phyloP scores from a whole-genome alignment of 2,797 vertebrate species.

The Microcaecilia unicolor region DNA sequence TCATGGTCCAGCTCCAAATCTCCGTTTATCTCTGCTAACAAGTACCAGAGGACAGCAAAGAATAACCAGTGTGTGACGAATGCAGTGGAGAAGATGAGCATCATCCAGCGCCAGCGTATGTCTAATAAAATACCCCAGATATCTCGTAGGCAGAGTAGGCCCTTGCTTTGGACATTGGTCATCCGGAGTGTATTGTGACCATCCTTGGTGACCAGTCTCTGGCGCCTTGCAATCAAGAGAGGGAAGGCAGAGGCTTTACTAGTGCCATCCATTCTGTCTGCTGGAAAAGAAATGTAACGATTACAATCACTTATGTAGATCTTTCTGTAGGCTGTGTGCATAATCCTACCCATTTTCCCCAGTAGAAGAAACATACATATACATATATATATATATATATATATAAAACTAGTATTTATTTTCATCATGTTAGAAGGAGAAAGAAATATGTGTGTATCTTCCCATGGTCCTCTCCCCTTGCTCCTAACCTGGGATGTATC shows the following conservation, averaged over 20 bases:
- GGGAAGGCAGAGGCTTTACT: conserved; percentile 63
- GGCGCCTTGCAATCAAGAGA: conserved; percentile 59
- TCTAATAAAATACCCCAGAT: conserved; percentile 86
- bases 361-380: too few relatives aligned
- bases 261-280: conserved; percentile 36
- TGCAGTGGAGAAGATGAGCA: conserved; percentile 82
- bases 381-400: too few relatives aligned
- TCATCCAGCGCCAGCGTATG: conserved; percentile 94
- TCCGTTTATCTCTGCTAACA: conserved; percentile 87
- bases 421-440: too few relatives aligned
- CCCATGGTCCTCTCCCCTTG: too few relatives aligned
- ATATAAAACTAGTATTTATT: too few relatives aligned
- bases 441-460: too few relatives aligned
- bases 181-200: conserved; percentile 71
- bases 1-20: conserved; percentile 85
- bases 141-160: conserved; percentile 72
- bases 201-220: conserved; percentile 85
- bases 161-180: conserved; percentile 53
- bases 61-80: conserved; percentile 92
- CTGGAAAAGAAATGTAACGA: conserved; percentile 24
- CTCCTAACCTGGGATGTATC: too few relatives aligned
- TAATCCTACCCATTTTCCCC: too few relatives aligned
- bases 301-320: too few relatives aligned
- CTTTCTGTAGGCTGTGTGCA: too few relatives aligned
- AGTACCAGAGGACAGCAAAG: conserved; percentile 92